Conservation (phyloP, 2,113 vertebrate species). For the Melanocharis versteri region DNA sequence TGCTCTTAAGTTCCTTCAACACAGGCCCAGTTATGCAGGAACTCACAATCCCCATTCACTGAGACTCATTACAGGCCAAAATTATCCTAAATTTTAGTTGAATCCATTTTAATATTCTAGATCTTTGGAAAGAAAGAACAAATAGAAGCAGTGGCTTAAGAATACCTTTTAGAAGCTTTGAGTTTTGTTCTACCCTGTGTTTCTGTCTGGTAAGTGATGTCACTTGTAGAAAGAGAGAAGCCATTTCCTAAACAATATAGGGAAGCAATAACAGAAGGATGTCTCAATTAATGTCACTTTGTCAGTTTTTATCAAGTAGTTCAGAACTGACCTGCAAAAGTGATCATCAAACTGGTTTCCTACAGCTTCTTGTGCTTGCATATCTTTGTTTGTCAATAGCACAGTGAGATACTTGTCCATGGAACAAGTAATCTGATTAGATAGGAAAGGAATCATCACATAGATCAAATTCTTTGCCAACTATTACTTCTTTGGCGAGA, state of each 20-base stretch:
- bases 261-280: neutral
- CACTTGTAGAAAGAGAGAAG: neutral
- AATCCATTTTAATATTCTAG: neutral
- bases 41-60: accelerated
- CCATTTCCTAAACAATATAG: neutral
- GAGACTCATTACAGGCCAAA: neutral
- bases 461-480: neutral
- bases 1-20: neutral
- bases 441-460: neutral
- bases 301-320: neutral
- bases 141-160: neutral
- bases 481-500: neutral
- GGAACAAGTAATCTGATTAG: neutral
- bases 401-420: neutral
- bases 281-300: neutral
- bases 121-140: neutral
- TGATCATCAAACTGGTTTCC: neutral
- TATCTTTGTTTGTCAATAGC: neutral
- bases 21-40: neutral
- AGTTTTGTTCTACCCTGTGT: neutral
- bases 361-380: neutral
- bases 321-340: neutral
- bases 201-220: neutral
- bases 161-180: neutral
- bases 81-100: neutral